Base-by-base conservation (phyloP, 2,113 vertebrate species). In the Rhinogobius similis region DNA sequence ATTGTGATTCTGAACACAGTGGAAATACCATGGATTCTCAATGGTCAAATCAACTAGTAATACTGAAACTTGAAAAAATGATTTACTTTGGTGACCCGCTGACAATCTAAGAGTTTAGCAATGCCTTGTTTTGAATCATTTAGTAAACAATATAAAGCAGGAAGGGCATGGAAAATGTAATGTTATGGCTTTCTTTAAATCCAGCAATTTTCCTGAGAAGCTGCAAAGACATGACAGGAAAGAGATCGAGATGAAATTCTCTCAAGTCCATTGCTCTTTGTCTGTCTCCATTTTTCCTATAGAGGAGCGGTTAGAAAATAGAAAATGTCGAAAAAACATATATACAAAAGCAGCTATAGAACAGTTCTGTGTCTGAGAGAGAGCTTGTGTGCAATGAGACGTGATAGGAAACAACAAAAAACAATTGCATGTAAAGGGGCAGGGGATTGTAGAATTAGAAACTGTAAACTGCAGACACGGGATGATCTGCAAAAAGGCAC, bases 211-310 rank as follows among this genome's bases (percentile, higher is more conserved):
- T 13, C 38, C 43, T 64, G 58, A 65, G 27, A 48, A 75, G 58
- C 43, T 65, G 50, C 48, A 23, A 32, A 44, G 32, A 64, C 38
- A 77, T 53, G 52, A 69, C 44, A 27, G 23, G 52, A 14, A 67
- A 56, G 56, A 62, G 65, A 52, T 41, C 52, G 23, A 59, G 27
- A 56, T 70, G 59, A 69, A 68, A 62, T 71, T 68, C 5, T 80
- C 20, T 76, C 72, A 77, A 82, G 66, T 78, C 73, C 72, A 52
- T 67, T 77, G 70, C 64, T 83, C 65, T 76, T 83, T 75, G 58
- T 82, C 44, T 66, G 50, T 23, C 55, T 76, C 36, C 73, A 6
- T 82, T 68, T 81, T 78, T 72, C 75, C 59, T 43, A 77, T 62
- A 76, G 46, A 73, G 41, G 32, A 78, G 66, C 61, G 67, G 71